A percentile compares a stretch with the other conserved stretches of the same genome.
Evolutionary conservation across 1,140 invertebrate species (phyloP).

Genomic region (Zaprionus lachaisei): DNA sequence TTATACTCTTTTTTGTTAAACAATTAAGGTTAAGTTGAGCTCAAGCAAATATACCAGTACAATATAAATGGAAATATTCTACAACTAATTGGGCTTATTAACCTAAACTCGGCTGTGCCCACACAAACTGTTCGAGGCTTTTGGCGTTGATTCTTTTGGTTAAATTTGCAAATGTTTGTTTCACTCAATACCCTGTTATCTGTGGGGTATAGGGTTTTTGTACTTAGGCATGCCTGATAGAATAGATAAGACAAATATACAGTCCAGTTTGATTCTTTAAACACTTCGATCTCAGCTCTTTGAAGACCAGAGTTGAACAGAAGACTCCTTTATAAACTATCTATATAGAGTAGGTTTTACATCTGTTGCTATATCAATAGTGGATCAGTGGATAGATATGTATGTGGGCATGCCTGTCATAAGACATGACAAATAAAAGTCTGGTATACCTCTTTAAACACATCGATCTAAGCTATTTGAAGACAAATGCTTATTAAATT

Average conservation of each 20-base stretch:
- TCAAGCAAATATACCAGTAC: neutral
- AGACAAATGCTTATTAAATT: too few relatives aligned
- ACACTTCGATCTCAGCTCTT: too few relatives aligned
- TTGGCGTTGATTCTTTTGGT: neutral
- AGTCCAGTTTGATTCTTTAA: too few relatives aligned
- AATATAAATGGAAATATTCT: slow-evolving; percentile 44
- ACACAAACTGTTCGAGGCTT: neutral
- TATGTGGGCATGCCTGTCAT: too few relatives aligned
- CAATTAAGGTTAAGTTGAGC: slow-evolving; percentile 67
- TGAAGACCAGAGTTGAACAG: neutral
- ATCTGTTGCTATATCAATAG: too few relatives aligned
- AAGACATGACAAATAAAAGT: too few relatives aligned
- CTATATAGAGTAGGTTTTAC: too few relatives aligned
- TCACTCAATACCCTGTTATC: neutral
- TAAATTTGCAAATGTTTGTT: neutral
- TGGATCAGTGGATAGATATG: too few relatives aligned
- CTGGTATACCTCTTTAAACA: too few relatives aligned
- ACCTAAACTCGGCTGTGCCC: neutral
- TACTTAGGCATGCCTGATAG: too few relatives aligned
- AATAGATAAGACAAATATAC: neutral
- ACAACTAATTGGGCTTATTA: slow-evolving; percentile 17
- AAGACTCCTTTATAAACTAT: neutral
- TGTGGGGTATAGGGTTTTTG: neutral
- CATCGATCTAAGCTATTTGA: neutral
- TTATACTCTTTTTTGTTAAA: slow-evolving; percentile 68